Percentiles rank a stretch among this genome's conserved stretches.
These are phyloP conservation scores for Coenobita brevimanus DNA, from an alignment of 1,140 invertebrate genomes.

Conservation along the genomic window DNA sequence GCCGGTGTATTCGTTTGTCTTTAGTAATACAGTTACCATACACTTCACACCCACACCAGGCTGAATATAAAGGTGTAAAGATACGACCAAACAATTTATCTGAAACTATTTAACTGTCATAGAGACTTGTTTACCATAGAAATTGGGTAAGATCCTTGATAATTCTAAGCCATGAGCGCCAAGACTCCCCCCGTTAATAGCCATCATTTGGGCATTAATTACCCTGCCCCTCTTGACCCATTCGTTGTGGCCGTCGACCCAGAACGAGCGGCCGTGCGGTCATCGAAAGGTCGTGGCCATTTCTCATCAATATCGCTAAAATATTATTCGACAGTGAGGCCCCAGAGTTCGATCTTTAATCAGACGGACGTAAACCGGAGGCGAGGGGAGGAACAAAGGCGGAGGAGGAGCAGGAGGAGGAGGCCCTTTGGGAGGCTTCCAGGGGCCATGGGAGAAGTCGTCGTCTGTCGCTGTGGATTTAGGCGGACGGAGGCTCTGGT, in stretches of 20 bases:
- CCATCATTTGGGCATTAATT: conserved; percentile 44
- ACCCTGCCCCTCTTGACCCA: conserved; percentile 16
- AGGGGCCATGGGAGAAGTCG: background rate
- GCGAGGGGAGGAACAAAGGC: no score
- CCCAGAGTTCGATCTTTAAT: background rate
- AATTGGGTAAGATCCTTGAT: no score
- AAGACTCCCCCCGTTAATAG: conserved; percentile 10
- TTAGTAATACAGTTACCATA: no score
- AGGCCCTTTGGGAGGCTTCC: background rate
- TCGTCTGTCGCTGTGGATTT: conserved; percentile 16
- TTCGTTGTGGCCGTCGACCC: conserved; percentile 20
- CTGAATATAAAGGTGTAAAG: no score
- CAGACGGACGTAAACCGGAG: no score
- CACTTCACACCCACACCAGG: no score
- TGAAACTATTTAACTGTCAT: no score
- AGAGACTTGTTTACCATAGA: no score
- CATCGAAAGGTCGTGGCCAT: background rate
- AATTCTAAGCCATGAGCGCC: no score
- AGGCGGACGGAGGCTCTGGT: conserved; percentile 3
- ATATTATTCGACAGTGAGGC: conserved; percentile 16
- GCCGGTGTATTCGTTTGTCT: no score
- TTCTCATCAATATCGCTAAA: conserved; percentile 15
- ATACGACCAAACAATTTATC: no score
- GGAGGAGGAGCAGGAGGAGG: no score
- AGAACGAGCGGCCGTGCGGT: background rate